Evolutionary conservation across 2,888 invertebrate species (phyloP), one percentile per base, ranked within the genome.

Genomic region (Trissolcus brochymenae): DNA sequence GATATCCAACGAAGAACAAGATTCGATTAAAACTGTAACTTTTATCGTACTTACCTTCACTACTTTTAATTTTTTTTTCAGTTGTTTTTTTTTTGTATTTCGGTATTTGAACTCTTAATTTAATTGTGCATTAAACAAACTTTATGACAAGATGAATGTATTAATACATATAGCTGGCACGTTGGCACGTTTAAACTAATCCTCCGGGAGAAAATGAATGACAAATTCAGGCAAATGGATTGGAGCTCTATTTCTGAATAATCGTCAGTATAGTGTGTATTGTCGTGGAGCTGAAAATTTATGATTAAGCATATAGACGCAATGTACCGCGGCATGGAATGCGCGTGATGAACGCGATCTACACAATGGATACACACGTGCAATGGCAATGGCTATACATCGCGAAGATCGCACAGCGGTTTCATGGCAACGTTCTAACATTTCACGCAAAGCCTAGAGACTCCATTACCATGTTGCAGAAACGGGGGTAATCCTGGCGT

Each of bases 341-440:
- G 70, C 59, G 29, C 49, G 60, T 62, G 77, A 73, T 68, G 60
- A 61, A 78, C 66, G 70, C 54, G 65, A 61, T 54, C 41, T 57
- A 66, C 43, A 74, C 70, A 73, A 53, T 61, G 54, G 65, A 61
- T 66, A 57, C 51, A 65, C 61, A 59, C 64, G 49, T 59, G 55
- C 56, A 68, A 55, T 43, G 41, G 56, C 56, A 49, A 68, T 9
- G 43, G 50, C 64, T 64, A 62, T 56, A 71, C 25, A 50, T 64
- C 59, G 74, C 14, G 53, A 68, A 75, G 68, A 75, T 75, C 64
- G 53, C 50, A 64, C 14, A 50, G 55, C 25, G 67, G 67, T 68
- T 72, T 72, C 70, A 35, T 51, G 60, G 60, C 71, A 76, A 76
- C 53, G 56, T 76, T 76, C 71, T 53, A 70, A 46, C 29, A 70